Evolutionary conservation across 1,140 invertebrate species (phyloP), one percentile per base, ranked within the genome.

Genomic region (Bombus cullumanus): DNA sequence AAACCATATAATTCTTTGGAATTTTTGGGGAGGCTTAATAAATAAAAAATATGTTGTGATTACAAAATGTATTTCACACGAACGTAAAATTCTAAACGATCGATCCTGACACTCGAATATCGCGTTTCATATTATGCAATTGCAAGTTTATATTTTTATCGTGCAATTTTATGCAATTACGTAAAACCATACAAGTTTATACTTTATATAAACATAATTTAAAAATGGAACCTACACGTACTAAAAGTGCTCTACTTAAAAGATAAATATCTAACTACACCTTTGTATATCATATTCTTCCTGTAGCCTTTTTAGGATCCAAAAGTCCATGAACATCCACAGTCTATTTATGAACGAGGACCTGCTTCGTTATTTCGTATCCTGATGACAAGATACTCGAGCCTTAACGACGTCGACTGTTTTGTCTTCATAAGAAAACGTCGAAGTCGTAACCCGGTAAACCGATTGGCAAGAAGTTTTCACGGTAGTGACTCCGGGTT

Each of bases 381-480:
- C 59, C 15, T 13, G 43, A 57, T 53, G 69, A 75, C 78, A 59
- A 64, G 78, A 66, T 37, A 74, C 41, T 74, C 34, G 28, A 66
- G n/a, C 13, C 28, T 68, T 66, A 68, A 73, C 43, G 78, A 74
- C 53, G 71, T 57, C 39, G 22, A 22, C 22, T 31, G 37, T 81
- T 81, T 73, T 84, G 34, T 41, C 39, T 18, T 12, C 0, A 28
- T n/a, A 39, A 53, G 76, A 62, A 43, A 41, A 47, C 83, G 71
- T 66, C 43, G 78, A 53, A 31, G 69, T 74, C n/a, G 79, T 81
- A 86, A 86, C 79, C 79, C 41, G 39, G 79, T 74, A 53, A 81
- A 74, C 34, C 47, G 53, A 69, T 43, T 37, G 34, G 41, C 25
- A 86, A 81, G 84, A 81, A 81, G 57, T 64, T 43, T 41, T 31